Evolutionary conservation across 2,888 invertebrate genomes (phyloP).

Genomic region (Entomobrya proxima): DNA sequence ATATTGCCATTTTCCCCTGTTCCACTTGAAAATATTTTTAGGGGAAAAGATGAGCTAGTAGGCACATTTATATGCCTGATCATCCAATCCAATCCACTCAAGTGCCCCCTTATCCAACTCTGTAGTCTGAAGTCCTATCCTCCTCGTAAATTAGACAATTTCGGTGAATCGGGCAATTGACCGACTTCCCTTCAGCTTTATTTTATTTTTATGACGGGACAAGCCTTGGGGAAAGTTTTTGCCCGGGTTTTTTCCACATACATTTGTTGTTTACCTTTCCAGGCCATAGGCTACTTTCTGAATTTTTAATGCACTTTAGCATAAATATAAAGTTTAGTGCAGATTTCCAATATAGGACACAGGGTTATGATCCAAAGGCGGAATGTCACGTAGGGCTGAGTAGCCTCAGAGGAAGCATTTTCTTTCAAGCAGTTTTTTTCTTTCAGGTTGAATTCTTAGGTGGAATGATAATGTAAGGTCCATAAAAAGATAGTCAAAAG

Average conservation of each 20-base stretch:
- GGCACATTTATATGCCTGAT: too few relatives aligned
- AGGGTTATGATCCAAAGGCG: background rate
- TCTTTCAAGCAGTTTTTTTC: background rate
- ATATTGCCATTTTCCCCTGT: background rate
- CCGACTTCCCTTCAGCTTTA: slow-evolving; percentile 27
- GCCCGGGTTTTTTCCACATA: too few relatives aligned
- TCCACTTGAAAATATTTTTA: background rate
- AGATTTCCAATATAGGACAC: background rate
- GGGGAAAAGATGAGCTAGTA: background rate
- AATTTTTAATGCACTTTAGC: slow-evolving; percentile 27
- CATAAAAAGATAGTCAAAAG: slow-evolving; percentile 39
- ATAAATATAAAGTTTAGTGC: too few relatives aligned
- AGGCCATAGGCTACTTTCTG: slow-evolving; percentile 13
- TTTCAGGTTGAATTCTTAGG: background rate
- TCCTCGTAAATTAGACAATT: slow-evolving; percentile 13
- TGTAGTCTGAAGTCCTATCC: background rate
- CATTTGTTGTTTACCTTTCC: slow-evolving; percentile 21
- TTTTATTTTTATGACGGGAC: background rate
- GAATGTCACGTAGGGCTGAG: background rate
- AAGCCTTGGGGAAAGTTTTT: background rate
- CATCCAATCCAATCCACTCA: too few relatives aligned
- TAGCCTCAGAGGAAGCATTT: slow-evolving; percentile 7
- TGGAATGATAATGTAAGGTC: background rate
- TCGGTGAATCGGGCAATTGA: slow-evolving; percentile 16
- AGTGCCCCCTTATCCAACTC: background rate